These are phyloP conservation scores for Mesopsocus fuscifrons DNA, from an alignment of 2,888 invertebrate species.

Conservation along the genomic window DNA sequence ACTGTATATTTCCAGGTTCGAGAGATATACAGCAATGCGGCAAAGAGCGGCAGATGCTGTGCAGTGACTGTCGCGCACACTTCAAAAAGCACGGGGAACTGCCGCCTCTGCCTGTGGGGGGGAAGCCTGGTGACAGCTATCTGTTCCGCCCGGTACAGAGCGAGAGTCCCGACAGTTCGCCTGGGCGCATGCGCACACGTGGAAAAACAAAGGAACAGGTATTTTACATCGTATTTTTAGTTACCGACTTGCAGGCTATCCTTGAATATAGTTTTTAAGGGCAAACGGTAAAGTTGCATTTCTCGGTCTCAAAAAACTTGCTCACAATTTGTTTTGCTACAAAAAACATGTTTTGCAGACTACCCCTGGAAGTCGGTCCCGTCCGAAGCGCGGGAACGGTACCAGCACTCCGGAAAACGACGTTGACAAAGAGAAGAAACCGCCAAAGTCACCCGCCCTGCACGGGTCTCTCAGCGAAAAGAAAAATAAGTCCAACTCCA, in stretches of 20 bases:
- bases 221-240: constrained; percentile 14
- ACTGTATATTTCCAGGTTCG: constrained; percentile 31
- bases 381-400: constrained; percentile 21
- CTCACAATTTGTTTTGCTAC: no score
- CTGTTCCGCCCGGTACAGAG: constrained; percentile 32
- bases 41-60: constrained; percentile 47
- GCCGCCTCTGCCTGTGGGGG: constrained; percentile 31
- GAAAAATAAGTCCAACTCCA: constrained; percentile 27
- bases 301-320: no score
- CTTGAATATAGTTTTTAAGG: no score
- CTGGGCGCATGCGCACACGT: constrained; percentile 75
- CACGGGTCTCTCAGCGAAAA: constrained; percentile 25
- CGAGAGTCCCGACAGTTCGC: constrained; percentile 52
- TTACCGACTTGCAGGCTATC: no score
- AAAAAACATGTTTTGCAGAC: no score
- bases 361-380: constrained; percentile 18
- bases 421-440: constrained; percentile 21
- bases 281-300: no score
- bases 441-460: constrained; percentile 20
- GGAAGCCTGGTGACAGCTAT: constrained; percentile 24
- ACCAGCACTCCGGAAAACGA: constrained; percentile 24
- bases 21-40: constrained; percentile 44
- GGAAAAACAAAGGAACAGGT: constrained; percentile 46
- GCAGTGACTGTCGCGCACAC: constrained; percentile 55
- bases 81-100: constrained; percentile 61